A percentile compares a stretch with the other conserved stretches of the same genome.
Evolutionary conservation across 2,888 invertebrate species (phyloP).

Genomic region (Lasius platythorax): DNA sequence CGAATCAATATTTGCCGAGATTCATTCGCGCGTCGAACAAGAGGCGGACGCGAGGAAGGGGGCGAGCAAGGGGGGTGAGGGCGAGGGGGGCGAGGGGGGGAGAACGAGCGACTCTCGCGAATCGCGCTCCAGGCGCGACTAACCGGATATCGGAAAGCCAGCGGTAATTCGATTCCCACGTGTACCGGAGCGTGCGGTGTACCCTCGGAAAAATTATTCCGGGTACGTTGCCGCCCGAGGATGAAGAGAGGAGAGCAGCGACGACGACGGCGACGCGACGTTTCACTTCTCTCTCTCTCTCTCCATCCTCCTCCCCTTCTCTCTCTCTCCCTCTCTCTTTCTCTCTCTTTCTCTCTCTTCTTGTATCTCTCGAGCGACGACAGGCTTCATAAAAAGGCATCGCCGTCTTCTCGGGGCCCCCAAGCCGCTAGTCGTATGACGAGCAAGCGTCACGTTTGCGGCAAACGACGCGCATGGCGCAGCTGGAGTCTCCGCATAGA

Average conservation of each 20-base stretch:
- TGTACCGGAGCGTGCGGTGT: conserved; percentile 38
- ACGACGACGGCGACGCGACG: conserved; percentile 51
- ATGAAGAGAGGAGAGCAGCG: conserved; percentile 5
- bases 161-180: conserved; percentile 48
- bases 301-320: neutral
- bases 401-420: conserved; percentile 56
- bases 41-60: conserved; percentile 15
- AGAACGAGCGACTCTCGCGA: conserved; percentile 19
- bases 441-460: conserved; percentile 84
- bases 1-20: conserved; percentile 55
- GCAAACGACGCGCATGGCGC: conserved; percentile 85
- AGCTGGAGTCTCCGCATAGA: conserved; percentile 83
- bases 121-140: conserved; percentile 52
- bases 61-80: neutral
- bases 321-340: conserved; percentile 6
- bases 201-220: conserved; percentile 55
- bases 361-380: conserved; percentile 40
- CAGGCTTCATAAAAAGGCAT: conserved; percentile 71
- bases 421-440: conserved; percentile 73
- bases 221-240: conserved; percentile 63
- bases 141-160: conserved; percentile 55
- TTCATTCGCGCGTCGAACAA: conserved; percentile 55
- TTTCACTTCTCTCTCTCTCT: conserved; percentile 57
- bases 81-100: neutral
- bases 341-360: neutral